Percentiles rank a stretch among this genome's conserved stretches.
These are phyloP conservation scores for Mayetiola destructor DNA, from an alignment of 2,888 invertebrate genomes.

Conservation along the genomic window DNA sequence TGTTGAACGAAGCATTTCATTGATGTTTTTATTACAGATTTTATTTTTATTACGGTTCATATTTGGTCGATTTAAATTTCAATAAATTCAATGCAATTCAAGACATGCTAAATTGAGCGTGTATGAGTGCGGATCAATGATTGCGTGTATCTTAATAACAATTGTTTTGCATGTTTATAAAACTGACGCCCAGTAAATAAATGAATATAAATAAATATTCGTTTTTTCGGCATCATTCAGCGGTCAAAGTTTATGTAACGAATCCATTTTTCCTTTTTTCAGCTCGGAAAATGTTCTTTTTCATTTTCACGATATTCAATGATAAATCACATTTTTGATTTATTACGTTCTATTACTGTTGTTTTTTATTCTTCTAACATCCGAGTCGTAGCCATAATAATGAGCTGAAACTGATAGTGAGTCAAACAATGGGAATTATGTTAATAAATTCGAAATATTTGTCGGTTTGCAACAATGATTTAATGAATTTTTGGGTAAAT, in stretches of 20 bases:
- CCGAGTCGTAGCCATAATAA: neutral
- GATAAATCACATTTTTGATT: too few relatives aligned
- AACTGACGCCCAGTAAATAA: conserved; percentile 10
- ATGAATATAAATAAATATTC: neutral
- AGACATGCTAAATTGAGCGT: conserved; percentile 8
- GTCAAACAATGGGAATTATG: neutral
- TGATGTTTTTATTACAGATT: neutral
- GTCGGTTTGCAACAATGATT: neutral
- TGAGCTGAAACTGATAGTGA: neutral
- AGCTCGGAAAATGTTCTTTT: neutral
- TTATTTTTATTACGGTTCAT: neutral
- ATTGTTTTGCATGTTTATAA: neutral
- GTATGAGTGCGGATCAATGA: conserved; percentile 7
- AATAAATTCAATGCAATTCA: conserved; percentile 1
- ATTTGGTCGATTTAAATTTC: conserved; percentile 11
- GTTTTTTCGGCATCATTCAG: neutral
- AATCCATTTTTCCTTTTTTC: neutral
- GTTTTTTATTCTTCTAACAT: too few relatives aligned
- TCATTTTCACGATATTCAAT: neutral
- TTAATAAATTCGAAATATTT: neutral
- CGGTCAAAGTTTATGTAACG: neutral
- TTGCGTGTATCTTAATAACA: too few relatives aligned
- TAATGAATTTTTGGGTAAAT: conserved; percentile 7
- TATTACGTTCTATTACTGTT: too few relatives aligned
- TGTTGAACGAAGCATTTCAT: neutral